Evolutionary conservation across 2,113 vertebrate species (phyloP).

Genomic region (Actenoides lindsayi): DNA sequence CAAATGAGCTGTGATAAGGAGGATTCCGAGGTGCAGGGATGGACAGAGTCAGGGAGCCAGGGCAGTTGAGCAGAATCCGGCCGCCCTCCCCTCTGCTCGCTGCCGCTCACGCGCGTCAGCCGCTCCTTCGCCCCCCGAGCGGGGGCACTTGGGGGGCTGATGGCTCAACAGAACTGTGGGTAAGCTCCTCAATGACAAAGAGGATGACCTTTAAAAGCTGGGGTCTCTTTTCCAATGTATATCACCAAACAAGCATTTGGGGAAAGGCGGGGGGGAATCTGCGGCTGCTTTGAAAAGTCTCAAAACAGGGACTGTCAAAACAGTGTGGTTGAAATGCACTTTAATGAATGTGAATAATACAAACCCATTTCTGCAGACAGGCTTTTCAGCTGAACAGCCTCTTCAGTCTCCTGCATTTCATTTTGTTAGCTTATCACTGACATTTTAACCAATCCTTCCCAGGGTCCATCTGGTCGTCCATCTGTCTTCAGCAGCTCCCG

Average conservation of each 20-base stretch:
- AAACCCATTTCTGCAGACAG: conserved; percentile 25
- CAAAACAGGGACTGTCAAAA: conserved; percentile 5
- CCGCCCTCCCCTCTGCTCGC: neutral
- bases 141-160: neutral
- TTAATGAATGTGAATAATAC: conserved; percentile 32
- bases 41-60: neutral
- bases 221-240: neutral
- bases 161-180: neutral
- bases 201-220: neutral
- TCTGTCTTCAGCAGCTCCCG: conserved; percentile 74
- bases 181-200: neutral
- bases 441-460: conserved; percentile 72
- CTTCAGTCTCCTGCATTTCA: conserved; percentile 46
- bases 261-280: neutral
- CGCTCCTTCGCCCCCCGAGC: neutral
- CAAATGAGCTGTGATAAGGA: neutral
- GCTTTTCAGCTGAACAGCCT: conserved; percentile 59
- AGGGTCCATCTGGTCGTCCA: conserved; percentile 76
- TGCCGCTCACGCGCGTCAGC: rapidly evolving
- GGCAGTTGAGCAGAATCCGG: neutral
- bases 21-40: neutral
- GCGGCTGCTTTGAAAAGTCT: neutral
- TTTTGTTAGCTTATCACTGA: conserved; percentile 69
- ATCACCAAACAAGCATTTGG: neutral
- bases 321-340: neutral